A percentile compares a stretch with the other conserved stretches of the same genome.
Conservation (phyloP, 2,888 invertebrate species). For the Limnephilus auricula region DNA sequence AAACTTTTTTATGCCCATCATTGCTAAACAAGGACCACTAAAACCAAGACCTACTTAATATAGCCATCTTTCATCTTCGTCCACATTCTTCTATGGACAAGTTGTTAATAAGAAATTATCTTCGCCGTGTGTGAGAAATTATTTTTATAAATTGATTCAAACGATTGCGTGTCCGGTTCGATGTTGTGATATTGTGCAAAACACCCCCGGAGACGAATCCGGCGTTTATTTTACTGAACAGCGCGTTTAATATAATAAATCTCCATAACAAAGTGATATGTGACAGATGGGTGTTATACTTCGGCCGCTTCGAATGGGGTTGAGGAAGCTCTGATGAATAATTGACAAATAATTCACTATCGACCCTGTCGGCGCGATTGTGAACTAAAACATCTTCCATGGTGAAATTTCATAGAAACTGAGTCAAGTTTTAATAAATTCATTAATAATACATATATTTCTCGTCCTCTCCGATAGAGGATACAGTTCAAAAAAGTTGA, state of each 20-base stretch:
- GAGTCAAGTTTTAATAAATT: neutral
- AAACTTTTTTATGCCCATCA: no score
- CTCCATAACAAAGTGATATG: conserved; percentile 31
- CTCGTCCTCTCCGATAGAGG: neutral
- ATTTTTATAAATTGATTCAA: conserved; percentile 56
- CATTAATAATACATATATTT: neutral
- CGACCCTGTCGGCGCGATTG: neutral
- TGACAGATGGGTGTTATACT: conserved; percentile 60
- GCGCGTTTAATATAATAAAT: neutral
- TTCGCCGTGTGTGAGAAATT: conserved; percentile 53
- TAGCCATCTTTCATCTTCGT: conserved; percentile 12
- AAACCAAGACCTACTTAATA: neutral
- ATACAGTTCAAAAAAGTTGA: neutral
- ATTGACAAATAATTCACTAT: neutral
- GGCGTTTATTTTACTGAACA: neutral
- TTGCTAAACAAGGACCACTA: no score
- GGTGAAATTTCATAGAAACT: neutral
- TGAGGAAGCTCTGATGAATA: neutral
- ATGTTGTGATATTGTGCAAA: conserved; percentile 37
- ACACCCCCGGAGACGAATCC: neutral
- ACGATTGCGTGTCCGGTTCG: conserved; percentile 26
- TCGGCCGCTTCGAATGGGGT: conserved; percentile 44
- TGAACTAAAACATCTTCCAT: neutral
- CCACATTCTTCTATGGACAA: conserved; percentile 25
- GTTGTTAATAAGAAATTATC: conserved; percentile 36